Percentiles rank a stretch among this genome's conserved stretches.
Evolutionary conservation across 2,797 vertebrate genomes (phyloP).

Genomic region (Acrossocheilus wenchowensis): DNA sequence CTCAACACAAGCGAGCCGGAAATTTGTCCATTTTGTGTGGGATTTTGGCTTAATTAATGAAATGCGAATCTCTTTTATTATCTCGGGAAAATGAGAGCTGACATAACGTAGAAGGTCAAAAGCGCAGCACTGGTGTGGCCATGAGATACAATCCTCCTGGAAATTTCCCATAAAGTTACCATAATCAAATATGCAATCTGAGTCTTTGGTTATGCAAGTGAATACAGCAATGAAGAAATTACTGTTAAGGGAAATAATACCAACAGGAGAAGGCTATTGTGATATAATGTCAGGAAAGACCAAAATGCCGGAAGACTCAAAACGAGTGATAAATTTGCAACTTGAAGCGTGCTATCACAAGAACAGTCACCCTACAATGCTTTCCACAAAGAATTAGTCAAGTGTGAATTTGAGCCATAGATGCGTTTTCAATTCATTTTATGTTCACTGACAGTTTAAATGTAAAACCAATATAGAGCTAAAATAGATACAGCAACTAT

Average conservation of each 20-base stretch:
- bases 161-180: constrained; percentile 23
- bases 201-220: neutral
- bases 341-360: neutral
- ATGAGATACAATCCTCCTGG: neutral
- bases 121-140: neutral
- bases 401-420: neutral
- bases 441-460: neutral
- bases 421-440: neutral
- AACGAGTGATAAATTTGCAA: neutral
- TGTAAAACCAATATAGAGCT: neutral
- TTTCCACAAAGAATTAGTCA: neutral
- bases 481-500: too few relatives aligned
- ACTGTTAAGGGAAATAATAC: neutral
- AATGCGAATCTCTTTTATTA: neutral
- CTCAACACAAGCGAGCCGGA: neutral
- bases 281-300: constrained; percentile 36
- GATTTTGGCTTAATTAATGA: neutral
- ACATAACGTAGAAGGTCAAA: neutral
- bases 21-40: neutral
- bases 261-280: neutral
- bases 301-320: neutral
- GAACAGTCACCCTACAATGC: neutral
- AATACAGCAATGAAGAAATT: constrained; percentile 11
- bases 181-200: constrained; percentile 22
- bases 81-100: neutral